These are phyloP conservation scores for Caretta caretta DNA, from an alignment of 2,113 vertebrate genomes.

Conservation along the genomic window DNA sequence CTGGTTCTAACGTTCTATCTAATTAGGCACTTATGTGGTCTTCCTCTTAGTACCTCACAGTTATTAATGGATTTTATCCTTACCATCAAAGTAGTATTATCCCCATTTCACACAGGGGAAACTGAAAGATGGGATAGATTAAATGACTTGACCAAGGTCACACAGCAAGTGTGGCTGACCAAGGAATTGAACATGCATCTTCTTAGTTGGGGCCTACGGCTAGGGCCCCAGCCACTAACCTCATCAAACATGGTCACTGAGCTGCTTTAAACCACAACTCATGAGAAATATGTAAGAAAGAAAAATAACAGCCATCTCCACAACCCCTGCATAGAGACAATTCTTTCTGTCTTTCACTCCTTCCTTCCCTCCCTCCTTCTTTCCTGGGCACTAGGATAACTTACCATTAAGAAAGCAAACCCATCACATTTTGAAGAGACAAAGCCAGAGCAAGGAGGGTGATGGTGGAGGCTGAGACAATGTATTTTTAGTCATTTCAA, in stretches of 20 bases:
- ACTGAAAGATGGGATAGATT: neutral
- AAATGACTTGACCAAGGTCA: neutral
- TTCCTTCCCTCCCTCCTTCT: slow-evolving; percentile 4
- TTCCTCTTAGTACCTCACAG: neutral
- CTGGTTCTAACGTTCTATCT: neutral
- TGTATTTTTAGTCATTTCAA: slow-evolving; percentile 85
- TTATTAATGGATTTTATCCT: neutral
- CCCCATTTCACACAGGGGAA: neutral
- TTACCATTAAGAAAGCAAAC: slow-evolving; percentile 72
- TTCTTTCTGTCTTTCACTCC: slow-evolving; percentile 20
- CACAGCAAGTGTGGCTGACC: neutral
- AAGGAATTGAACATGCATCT: neutral
- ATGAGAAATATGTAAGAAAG: slow-evolving; percentile 39
- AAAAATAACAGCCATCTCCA: slow-evolving; percentile 51
- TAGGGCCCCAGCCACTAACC: neutral
- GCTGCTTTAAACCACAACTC: slow-evolving; percentile 56
- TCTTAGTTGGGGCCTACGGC: slow-evolving; percentile 36
- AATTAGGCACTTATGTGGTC: neutral
- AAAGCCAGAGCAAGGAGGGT: slow-evolving; percentile 71
- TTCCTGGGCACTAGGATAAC: slow-evolving; percentile 69
- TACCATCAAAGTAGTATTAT: neutral
- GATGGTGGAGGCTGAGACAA: slow-evolving; percentile 71
- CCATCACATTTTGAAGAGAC: slow-evolving; percentile 64
- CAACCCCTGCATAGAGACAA: slow-evolving; percentile 44
- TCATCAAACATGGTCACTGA: neutral